Percentiles rank a stretch among this genome's conserved stretches.
Conservation (phyloP, 2,113 vertebrate species). For the Tretioscincus oriximinensis region DNA sequence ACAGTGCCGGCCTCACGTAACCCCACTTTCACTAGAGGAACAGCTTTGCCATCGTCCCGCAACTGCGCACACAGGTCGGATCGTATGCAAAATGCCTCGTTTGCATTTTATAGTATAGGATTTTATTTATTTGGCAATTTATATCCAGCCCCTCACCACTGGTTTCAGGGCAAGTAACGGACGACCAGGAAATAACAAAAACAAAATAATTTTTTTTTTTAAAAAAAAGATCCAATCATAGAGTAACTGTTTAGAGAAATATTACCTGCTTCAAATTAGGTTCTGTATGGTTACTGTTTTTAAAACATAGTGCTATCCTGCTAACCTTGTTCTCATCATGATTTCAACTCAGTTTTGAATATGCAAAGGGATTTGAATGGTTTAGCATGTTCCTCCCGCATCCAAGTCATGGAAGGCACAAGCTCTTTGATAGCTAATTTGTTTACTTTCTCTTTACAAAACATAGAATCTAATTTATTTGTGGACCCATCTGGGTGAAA, state of each 20-base stretch:
- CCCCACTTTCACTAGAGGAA: too few species aligned
- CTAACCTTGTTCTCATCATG: neutral
- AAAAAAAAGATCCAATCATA: too few species aligned
- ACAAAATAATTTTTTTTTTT: too few species aligned
- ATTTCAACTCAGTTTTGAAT: slow-evolving; percentile 11
- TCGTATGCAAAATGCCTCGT: too few species aligned
- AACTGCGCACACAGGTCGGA: too few species aligned
- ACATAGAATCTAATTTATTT: slow-evolving; percentile 62
- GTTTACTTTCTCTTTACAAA: slow-evolving; percentile 49
- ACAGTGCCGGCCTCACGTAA: too few species aligned
- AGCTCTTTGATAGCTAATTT: slow-evolving; percentile 52
- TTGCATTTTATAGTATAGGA: too few species aligned
- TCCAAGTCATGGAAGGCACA: slow-evolving; percentile 10
- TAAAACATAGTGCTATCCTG: neutral
- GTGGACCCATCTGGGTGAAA: slow-evolving; percentile 56
- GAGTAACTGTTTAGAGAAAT: neutral
- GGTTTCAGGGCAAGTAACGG: too few species aligned
- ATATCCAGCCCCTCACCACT: too few species aligned
- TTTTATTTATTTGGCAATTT: too few species aligned
- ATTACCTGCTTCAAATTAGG: neutral
- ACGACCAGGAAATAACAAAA: too few species aligned
- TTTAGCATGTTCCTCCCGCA: slow-evolving; percentile 28
- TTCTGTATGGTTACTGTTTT: neutral
- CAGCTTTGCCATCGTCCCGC: too few species aligned
- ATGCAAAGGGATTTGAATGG: neutral